Evolutionary conservation across 2,888 invertebrate species (phyloP), one percentile per base, ranked within the genome.

Genomic region (Rhimphoctona megacephalus): DNA sequence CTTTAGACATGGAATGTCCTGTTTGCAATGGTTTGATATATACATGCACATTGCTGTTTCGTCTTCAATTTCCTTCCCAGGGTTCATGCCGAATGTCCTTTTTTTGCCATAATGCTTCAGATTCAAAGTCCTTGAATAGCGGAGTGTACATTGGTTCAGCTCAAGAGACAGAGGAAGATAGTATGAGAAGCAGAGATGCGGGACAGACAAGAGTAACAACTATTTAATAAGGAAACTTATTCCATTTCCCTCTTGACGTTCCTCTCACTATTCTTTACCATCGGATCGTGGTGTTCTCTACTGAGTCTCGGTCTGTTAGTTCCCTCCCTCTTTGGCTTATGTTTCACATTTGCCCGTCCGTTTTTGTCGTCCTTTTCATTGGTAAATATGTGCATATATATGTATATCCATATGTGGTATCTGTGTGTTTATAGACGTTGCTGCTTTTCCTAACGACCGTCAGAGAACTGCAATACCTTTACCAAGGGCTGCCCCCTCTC

Each of bases 201-300:
- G 61, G n/a, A 67, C 69, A 72, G 43, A 36, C 22, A 77, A 87
- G 61, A 85, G 87, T 89, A 90, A 89, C 88, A 90, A 90, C 88
- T 90, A 90, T 91, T 91, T 91, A 91, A 92, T 91, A 92, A 92
- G 88, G 88, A 91, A 92, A 92, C 90, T 92, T 92, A 90, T 92
- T 90, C 91, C 89, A 91, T 92, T 91, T 91, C 88, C 87, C 72
- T 54, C 73, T 78, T 77, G 85, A 73, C 72, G 46, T 77, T 69
- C 43, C 43, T 54, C 25, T 69, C 64, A 8, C 74, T 76, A 36
- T 22, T 67, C 39, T 57, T 64, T 67, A 72, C 57, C 19, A 69
- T 67, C 33, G 33, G 33, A n/a, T 36, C 8, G 54, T 11, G 54
- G 14, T 54, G 11, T 7, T 77, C 66, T 25, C 54, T 33, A 46